phyloP scores from a whole-genome alignment of 1,140 invertebrate species.

The Cylas formicarius region DNA sequence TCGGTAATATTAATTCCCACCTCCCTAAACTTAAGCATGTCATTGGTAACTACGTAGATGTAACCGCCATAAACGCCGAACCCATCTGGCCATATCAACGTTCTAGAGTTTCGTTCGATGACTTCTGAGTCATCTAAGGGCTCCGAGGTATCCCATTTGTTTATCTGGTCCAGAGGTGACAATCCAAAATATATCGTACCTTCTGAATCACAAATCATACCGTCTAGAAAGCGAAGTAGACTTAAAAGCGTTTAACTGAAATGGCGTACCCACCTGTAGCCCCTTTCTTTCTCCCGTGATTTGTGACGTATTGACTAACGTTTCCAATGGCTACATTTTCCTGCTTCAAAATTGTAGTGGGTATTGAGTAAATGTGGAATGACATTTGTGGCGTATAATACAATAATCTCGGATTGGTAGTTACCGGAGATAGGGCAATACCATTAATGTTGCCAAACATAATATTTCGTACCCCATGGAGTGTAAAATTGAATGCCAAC shows the following conservation, averaged over 20 bases:
- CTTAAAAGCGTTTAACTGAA: conserved; percentile 54
- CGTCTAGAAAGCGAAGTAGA: conserved; percentile 47
- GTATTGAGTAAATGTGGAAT: conserved; percentile 53
- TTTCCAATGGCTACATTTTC: conserved; percentile 37
- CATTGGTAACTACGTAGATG: conserved; percentile 56
- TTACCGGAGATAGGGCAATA: conserved; percentile 53
- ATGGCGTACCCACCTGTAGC: conserved; percentile 60
- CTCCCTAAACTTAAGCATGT: conserved; percentile 39
- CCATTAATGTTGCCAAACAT: conserved; percentile 52
- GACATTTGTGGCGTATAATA: conserved; percentile 59
- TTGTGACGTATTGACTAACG: conserved; percentile 37
- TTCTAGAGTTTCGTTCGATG: conserved; percentile 53
- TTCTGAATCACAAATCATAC: conserved; percentile 58
- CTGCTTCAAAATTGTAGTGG: conserved; percentile 48
- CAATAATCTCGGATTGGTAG: conserved; percentile 43
- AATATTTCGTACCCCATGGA: conserved; percentile 48
- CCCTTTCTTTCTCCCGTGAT: conserved; percentile 50
- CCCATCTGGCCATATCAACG: conserved; percentile 61
- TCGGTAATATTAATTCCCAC: conserved; percentile 5
- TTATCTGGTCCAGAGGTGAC: conserved; percentile 54
- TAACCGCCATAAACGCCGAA: conserved; percentile 59
- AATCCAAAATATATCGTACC: conserved; percentile 59
- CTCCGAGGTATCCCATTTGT: conserved; percentile 52
- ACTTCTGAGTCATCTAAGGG: conserved; percentile 45
- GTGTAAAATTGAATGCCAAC: conserved; percentile 48